Base-by-base conservation (phyloP, 2,888 invertebrate species). In the Cepaea hortensis region DNA sequence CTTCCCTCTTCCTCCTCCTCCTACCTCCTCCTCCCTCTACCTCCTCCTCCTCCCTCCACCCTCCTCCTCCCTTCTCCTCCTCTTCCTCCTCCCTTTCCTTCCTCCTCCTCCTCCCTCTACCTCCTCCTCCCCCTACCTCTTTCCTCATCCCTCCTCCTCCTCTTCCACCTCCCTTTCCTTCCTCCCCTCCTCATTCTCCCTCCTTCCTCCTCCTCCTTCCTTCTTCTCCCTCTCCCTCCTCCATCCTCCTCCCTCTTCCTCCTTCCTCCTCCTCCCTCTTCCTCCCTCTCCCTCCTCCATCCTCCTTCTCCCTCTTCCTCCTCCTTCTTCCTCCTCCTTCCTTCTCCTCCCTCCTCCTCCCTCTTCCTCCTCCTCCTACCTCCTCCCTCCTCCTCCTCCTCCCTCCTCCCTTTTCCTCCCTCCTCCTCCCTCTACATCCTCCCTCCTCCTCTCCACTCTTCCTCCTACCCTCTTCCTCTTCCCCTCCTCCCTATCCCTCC, bases 401-500 rank as follows among this genome's bases (percentile, higher is more conserved):
- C 72, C 35, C 72, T 20, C 55, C 48, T 83, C n/a, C 72, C 50
- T 83, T 20, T 65, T 65, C n/a, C 9, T 65, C 65, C 62, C 9
- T 65, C 65, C 35, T 35, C 15, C 65, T 20, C 15, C 15, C 55
- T 55, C 9, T 55, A 4, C 9, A 6, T 55, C 55, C 9, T 62
- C 65, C 48, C 65, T 81, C 35, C 65, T 65, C 62, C 65, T 65
- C n/a, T 65, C 35, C 65, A 11, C 62, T 48, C 65, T 48, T 68
- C 68, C 65, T 23, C 65, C 55, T 9, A 55, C 9, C 9, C 9
- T 55, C 55, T 55, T 4, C 55, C 55, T 55, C 9, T 55, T 55
- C 46, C 65, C 65, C 18, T 65, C n/a, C 81, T 81, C 81, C 62
- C 81, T 81, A 7, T 68, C 68, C 62, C 65, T 62, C 81, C 62